Conservation (phyloP, 1,140 invertebrate species). For the Papilio polyxenes region DNA sequence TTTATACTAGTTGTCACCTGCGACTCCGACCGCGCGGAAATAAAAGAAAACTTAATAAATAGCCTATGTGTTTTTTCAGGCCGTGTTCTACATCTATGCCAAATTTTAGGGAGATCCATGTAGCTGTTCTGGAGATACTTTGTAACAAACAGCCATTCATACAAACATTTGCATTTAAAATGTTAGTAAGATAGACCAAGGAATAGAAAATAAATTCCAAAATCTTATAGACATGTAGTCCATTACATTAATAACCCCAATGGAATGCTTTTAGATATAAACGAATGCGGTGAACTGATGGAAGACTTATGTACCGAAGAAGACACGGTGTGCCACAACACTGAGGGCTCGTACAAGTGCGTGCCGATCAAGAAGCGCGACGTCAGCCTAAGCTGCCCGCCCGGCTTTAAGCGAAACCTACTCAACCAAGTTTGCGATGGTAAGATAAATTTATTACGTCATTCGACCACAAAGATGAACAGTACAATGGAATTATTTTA, state of each 20-base stretch:
- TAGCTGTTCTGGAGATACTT: too few relatives aligned
- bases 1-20: background rate
- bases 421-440: constrained; percentile 85
- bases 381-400: constrained; percentile 80
- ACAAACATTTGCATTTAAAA: too few relatives aligned
- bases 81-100: too few relatives aligned
- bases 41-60: too few relatives aligned
- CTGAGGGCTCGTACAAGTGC: constrained; percentile 81
- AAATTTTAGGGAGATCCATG: too few relatives aligned
- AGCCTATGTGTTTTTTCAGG: too few relatives aligned
- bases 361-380: constrained; percentile 73
- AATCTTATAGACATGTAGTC: background rate
- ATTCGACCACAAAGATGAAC: background rate
- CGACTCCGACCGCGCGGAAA: too few relatives aligned
- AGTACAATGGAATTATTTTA: background rate
- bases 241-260: background rate
- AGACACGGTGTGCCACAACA: constrained; percentile 84
- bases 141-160: too few relatives aligned
- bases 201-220: too few relatives aligned
- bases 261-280: constrained; percentile 81
- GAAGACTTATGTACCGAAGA: constrained; percentile 83
- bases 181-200: too few relatives aligned
- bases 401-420: constrained; percentile 84
- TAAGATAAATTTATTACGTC: constrained; percentile 59
- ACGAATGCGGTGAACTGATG: constrained; percentile 83